These are phyloP conservation scores for Scaptomyza graminum DNA, from an alignment of 1,140 invertebrate species.

Conservation along the genomic window DNA sequence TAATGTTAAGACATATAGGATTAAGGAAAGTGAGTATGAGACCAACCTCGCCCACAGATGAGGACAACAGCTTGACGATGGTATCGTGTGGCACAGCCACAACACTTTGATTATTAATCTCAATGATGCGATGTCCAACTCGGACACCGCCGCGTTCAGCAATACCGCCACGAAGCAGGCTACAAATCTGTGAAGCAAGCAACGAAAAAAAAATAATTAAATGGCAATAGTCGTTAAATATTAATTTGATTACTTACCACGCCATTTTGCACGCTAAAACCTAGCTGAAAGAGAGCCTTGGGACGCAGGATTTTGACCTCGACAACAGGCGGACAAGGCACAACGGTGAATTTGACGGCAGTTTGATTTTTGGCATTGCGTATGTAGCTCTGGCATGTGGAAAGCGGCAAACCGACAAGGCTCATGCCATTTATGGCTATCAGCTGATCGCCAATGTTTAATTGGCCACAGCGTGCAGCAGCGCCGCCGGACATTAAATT, in stretches of 20 bases:
- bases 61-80: constrained; percentile 99
- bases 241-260: constrained; percentile 88
- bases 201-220: too few relatives aligned
- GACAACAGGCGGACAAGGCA: constrained; percentile 99
- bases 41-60: constrained; percentile 98
- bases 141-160: constrained; percentile 99
- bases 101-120: constrained; percentile 99
- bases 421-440: constrained; percentile 99
- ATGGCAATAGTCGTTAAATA: too few relatives aligned
- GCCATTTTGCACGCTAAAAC: constrained; percentile 99
- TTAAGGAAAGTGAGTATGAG: background rate
- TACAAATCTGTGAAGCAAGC: constrained; percentile 94
- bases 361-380: constrained; percentile 99
- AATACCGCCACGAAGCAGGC: constrained; percentile 97
- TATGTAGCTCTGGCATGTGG: constrained; percentile 99
- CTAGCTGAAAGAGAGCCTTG: constrained; percentile 99
- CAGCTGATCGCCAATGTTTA: constrained; percentile 99
- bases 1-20: background rate
- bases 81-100: constrained; percentile 99
- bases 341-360: constrained; percentile 98
- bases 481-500: constrained; percentile 98
- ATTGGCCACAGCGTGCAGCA: constrained; percentile 97
- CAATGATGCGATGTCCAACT: constrained; percentile 99
- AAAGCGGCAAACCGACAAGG: constrained; percentile 97
- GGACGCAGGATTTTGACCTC: constrained; percentile 99